Evolutionary conservation across 2,888 invertebrate genomes (phyloP), one percentile per base, ranked within the genome.

Genomic region (Diarsia brunnea): DNA sequence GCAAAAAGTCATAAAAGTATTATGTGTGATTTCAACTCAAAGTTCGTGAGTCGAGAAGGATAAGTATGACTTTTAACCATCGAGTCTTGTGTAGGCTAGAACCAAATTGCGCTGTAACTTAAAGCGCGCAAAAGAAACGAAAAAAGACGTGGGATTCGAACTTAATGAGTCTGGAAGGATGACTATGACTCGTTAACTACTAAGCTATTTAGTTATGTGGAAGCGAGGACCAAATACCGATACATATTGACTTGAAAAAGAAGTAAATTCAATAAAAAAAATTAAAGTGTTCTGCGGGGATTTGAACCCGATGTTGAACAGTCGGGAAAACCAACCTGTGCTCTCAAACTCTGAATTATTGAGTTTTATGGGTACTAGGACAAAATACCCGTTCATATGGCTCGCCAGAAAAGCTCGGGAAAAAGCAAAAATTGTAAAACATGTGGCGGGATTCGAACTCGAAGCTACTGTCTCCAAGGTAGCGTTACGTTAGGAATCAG

Each of bases 81-180:
- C 2, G 21, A 58, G n/a, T 8, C 14, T 31, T 38, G 8, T 19
- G 11, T 0, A 0, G 0, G 1, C 1, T 31, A 8, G 7, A 0
- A 3, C 11, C 7, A 74, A 74, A 74, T 63, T 19, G 4, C n/a
- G 61, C n/a, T n/a, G n/a, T n/a, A n/a, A n/a, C n/a, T n/a, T n/a
- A n/a, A n/a, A 31, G 7, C 7, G 8, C 1, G 24, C 24, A 24
- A 55, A 31, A 31, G 21, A 38, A 5, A 7, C 31, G 31, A 61
- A 60, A 5, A 12, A 31, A 21, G 19, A 31, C 24, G 1, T 24
- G 24, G 4, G 5, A 21, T 31, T 60, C 12, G 60, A 60, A 60
- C 31, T 60, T 4, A 4, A 60, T 1, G 11, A 60, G 21, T 11
- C 5, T 11, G 11, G 21, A 55, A 24, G 12, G 12, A n/a, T 2